Percentiles rank a stretch among this genome's conserved stretches.
phyloP scores from a whole-genome alignment of 2,113 vertebrate genomes.

The Garra rufa region DNA sequence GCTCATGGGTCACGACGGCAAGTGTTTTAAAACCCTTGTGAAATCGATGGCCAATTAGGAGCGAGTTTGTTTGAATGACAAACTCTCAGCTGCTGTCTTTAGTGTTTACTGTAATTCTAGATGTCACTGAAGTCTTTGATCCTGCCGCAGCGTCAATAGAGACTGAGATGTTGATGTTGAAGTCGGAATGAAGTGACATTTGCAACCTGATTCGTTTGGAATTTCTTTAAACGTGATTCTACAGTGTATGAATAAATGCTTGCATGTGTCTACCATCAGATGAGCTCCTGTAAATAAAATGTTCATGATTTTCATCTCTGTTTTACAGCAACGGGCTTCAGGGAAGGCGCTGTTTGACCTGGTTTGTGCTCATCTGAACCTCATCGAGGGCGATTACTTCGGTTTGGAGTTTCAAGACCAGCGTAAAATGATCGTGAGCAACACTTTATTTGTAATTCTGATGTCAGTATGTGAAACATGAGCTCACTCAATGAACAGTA shows the following conservation, averaged over 20 bases:
- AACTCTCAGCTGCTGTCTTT: neutral
- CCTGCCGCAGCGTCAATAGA: neutral
- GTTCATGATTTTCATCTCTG: neutral
- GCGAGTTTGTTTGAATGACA: neutral
- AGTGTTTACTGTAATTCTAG: neutral
- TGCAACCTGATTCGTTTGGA: neutral
- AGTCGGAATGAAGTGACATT: neutral
- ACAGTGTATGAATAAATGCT: neutral
- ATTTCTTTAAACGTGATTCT: neutral
- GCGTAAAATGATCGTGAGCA: conserved; percentile 91
- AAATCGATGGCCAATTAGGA: neutral
- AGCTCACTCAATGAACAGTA: neutral
- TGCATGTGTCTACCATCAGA: neutral
- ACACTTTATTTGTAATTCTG: neutral
- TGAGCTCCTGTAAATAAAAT: neutral
- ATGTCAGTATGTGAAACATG: neutral
- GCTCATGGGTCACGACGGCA: conserved; percentile 18
- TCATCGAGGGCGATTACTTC: conserved; percentile 97
- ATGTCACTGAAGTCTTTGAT: conserved; percentile 1
- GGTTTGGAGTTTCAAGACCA: conserved; percentile 96
- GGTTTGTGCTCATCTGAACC: conserved; percentile 93
- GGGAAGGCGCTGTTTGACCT: conserved; percentile 93
- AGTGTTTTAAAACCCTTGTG: conserved; percentile 32
- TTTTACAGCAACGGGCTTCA: conserved; percentile 87
- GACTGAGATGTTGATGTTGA: neutral